Base-by-base conservation (phyloP, 2,113 vertebrate species). In the Mus pahari region DNA sequence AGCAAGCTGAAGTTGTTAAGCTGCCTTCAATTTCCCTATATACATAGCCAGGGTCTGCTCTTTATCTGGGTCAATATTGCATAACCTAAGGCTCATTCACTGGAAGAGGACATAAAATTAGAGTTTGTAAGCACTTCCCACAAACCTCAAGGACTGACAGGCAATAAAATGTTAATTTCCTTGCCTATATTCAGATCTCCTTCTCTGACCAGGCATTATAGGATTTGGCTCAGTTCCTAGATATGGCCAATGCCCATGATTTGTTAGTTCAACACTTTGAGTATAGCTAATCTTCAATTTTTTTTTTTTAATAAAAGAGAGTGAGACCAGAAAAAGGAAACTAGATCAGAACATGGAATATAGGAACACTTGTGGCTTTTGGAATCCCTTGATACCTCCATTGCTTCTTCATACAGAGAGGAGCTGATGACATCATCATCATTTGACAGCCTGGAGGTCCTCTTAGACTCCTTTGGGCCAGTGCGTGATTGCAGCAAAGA, bases 351-450 rank as follows among this genome's bases (percentile, higher is more conserved):
- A 26, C 0, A 1, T 7, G 45, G 45, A 17, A 55, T 4, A 3
- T 2, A 33, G 50, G 4, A 17, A 68, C 86, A 16, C 89, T 26
- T 5, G 55, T 28, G 45, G 87, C 36, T 6, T 55, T 73, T 6
- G 45, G 33, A 33, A 1, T 19, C 50, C 82, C 62, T 58, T 92
- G 84, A 93, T 77, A 36, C 75, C n/a, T 77, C 11, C 66, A 53
- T 71, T 48, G 0, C 31, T 33, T 50, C 84, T 93, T 42, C 96
- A 96, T 89, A 0, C 98, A 99, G 99, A 97, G 99, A 99, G 98
- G 99, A 99, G 98, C 95, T 99, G 98, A 99, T 99, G 99, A 99
- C 99, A 94, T 99, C 99, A 5, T 99, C 99, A 42, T 99, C 99
- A 96, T 99, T 99, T 20, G 99, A 99, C 98, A 99, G 99, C 97